Conservation (phyloP, 2,888 invertebrate species). For the Aphidoletes aphidimyza region DNA sequence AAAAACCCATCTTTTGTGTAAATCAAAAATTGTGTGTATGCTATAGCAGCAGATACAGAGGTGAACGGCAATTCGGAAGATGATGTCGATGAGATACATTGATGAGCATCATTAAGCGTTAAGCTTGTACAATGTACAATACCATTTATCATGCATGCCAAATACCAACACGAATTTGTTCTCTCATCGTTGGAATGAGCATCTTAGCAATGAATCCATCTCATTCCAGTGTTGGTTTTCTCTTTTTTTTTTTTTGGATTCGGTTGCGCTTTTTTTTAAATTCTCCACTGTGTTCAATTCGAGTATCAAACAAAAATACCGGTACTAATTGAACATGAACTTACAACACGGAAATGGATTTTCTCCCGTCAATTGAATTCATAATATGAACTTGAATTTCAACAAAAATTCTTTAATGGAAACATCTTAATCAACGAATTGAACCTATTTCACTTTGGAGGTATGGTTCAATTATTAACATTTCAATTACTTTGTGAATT, state of each 20-base stretch:
- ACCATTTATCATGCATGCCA: not conserved
- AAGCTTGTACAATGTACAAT: not conserved
- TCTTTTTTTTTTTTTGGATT: not conserved
- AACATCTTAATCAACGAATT: conserved; percentile 28
- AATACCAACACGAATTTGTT: not conserved
- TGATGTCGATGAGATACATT: conserved; percentile 9
- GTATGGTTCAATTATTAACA: not conserved
- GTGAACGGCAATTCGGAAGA: not conserved
- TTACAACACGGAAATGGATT: not conserved
- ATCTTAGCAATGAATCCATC: not conserved
- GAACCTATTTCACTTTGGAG: too few relatives aligned
- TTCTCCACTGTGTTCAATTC: not conserved
- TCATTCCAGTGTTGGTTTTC: conserved; percentile 2
- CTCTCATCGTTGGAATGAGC: conserved; percentile 13
- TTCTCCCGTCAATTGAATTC: not conserved
- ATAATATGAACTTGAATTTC: not conserved
- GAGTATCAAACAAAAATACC: not conserved
- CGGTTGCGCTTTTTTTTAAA: too few relatives aligned
- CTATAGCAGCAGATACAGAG: too few relatives aligned
- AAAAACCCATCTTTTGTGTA: too few relatives aligned
- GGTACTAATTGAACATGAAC: conserved; percentile 23
- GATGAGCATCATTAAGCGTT: conserved; percentile 4
- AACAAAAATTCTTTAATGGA: not conserved
- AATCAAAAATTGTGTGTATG: too few relatives aligned
- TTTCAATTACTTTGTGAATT: conserved; percentile 2